A percentile compares a stretch with the other conserved stretches of the same genome.
Evolutionary conservation across 2,797 vertebrate genomes (phyloP).

Genomic region (Choloepus didactylus): DNA sequence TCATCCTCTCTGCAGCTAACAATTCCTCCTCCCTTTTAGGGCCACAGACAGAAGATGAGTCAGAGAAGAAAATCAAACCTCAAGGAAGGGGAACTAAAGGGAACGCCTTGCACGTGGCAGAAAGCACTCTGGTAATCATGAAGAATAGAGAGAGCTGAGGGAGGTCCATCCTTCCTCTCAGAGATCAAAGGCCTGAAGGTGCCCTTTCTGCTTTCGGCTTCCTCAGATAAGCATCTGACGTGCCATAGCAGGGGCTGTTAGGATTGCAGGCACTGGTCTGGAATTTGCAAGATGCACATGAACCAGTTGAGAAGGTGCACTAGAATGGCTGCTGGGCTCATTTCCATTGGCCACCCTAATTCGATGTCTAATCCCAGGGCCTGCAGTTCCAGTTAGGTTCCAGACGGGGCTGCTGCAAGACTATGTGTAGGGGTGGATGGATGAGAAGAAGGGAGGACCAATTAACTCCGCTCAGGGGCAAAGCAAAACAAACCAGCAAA

Average conservation of each 20-base stretch:
- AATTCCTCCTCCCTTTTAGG: background rate
- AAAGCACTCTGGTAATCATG: background rate
- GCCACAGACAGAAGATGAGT: too few species aligned
- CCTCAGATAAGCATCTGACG: background rate
- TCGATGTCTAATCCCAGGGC: background rate
- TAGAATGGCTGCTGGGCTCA: background rate
- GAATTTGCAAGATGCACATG: background rate
- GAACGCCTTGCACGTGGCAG: background rate
- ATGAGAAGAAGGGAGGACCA: background rate
- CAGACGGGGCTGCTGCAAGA: background rate
- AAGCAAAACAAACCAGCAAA: background rate
- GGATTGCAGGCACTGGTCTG: background rate
- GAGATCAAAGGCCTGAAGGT: background rate
- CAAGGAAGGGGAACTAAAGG: background rate
- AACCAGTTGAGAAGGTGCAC: background rate
- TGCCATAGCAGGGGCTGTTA: background rate
- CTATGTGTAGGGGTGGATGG: rapidly evolving
- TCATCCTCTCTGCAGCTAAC: background rate
- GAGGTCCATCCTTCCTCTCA: background rate
- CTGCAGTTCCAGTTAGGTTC: background rate
- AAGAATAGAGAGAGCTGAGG: background rate
- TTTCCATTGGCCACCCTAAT: too few species aligned
- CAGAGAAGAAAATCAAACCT: background rate
- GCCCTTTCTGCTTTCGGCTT: background rate
- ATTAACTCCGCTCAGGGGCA: background rate